Evolutionary conservation across 37 sponge, comb jelly and placozoan genomes (phyloP), one percentile per base, ranked within the genome.

Genomic region (Crambe crambe): DNA sequence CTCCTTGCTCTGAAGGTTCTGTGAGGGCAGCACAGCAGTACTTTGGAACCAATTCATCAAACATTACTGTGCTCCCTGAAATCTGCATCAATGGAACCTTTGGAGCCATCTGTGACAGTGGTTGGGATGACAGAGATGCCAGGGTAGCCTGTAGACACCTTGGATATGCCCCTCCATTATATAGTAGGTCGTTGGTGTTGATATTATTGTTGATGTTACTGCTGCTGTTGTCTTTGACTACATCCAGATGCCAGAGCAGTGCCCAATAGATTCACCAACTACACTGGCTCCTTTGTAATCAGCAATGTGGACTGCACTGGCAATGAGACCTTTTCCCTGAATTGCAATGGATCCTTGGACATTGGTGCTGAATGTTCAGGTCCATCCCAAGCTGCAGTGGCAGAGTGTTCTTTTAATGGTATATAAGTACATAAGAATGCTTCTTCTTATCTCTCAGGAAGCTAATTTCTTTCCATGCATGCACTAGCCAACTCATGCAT

Each of bases 51-150:
- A 47, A 47, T 47, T 15, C 6, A 6, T 15, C 51, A 47, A 47
- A 12, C 12, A 47, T 47, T 15, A 47, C 51, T 47, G 10, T 47
- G 6, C 51, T 47, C 10, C 10, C 61, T 26, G 65, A 62, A 37
- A 44, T 77, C 27, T 77, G 77, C 44, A 61, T 23, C n/a, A 63
- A 77, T 39, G 60, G 60, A 15, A 20, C 8, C 21, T 77, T 44
- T 60, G 65, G 51, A 47, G 60, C 64, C 43, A 35, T 77, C 43
- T 77, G 77, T 77, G 77, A 77, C 43, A 25, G 25, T 12, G 77
- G 65, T 5, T 77, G 77, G 77, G 77, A 77, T 63, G 44, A 77
- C 21, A 22, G 1, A 2, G 51, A 74, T 74, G 75, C 75, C 9
- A 35, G 25, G 4, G 59, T 47, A 6, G 58, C 59, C 36, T 74